phyloP scores from a whole-genome alignment of 2,113 vertebrate species.

The Centropus bengalensis region DNA sequence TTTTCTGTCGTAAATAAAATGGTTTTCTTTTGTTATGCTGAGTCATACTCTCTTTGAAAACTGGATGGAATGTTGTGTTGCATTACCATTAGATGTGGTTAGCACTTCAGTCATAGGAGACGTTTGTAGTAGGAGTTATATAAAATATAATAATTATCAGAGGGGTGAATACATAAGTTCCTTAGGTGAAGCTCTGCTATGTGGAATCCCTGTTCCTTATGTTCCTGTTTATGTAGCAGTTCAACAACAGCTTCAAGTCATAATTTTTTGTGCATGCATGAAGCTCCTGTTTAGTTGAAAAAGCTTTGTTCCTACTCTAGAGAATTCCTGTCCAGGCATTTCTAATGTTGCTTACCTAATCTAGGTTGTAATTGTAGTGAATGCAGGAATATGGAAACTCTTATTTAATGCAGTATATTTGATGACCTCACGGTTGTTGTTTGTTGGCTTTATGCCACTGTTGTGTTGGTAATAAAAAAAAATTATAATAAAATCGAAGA shows the following conservation, averaged over 20 bases:
- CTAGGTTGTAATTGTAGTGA: background rate
- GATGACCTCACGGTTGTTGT: background rate
- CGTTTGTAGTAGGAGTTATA: background rate
- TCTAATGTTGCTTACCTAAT: too few species aligned
- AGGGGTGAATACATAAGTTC: background rate
- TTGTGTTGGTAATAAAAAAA: background rate
- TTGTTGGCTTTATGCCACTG: background rate
- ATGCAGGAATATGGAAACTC: background rate
- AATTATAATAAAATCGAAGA: background rate
- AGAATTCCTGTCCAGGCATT: background rate
- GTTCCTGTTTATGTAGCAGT: background rate
- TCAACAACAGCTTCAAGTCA: background rate
- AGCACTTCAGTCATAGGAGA: background rate
- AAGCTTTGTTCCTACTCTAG: background rate
- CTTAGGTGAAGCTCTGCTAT: background rate
- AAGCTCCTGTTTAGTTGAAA: background rate
- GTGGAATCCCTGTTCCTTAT: background rate
- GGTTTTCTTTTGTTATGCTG: background rate
- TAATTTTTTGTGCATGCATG: background rate
- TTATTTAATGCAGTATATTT: background rate
- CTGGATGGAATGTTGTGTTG: background rate
- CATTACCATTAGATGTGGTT: background rate
- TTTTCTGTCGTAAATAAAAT: background rate
- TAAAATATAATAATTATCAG: background rate
- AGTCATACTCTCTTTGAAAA: background rate